phyloP scores from a whole-genome alignment of 2,113 vertebrate genomes.

The Drymodes brunneopygia region DNA sequence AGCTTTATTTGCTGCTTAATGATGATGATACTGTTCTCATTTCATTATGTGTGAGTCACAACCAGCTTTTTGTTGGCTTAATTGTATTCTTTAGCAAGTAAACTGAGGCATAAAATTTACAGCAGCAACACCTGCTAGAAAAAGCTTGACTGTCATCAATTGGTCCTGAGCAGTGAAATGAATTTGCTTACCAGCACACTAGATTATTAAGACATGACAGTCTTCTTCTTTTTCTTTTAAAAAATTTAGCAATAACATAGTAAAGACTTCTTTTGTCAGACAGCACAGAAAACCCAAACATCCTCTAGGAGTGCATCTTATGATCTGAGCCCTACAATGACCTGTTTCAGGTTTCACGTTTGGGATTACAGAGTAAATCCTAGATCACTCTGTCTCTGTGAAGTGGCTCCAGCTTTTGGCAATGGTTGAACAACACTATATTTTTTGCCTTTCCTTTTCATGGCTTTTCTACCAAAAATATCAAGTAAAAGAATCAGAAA shows the following conservation, averaged over 20 bases:
- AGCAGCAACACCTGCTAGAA: conserved; percentile 41
- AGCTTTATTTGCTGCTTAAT: conserved; percentile 71
- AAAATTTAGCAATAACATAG: background rate
- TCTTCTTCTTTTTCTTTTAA: background rate
- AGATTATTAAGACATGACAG: background rate
- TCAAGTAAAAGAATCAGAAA: background rate
- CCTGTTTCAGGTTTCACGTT: conserved; percentile 22
- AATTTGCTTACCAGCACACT: background rate
- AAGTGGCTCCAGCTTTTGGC: conserved; percentile 42
- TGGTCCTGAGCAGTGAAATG: conserved; percentile 7
- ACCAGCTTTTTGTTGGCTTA: conserved; percentile 41
- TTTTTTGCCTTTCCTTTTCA: conserved; percentile 9
- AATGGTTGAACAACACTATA: background rate
- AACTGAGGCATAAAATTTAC: conserved; percentile 51
- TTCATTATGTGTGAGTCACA: conserved; percentile 64
- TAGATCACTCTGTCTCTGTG: background rate
- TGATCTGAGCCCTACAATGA: conserved; percentile 4
- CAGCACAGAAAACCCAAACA: background rate
- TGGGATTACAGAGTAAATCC: background rate
- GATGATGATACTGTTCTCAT: conserved; percentile 62
- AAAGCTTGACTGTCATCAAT: conserved; percentile 18
- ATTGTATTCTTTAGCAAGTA: conserved; percentile 53
- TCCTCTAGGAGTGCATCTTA: background rate
- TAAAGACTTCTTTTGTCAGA: background rate
- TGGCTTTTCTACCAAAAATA: background rate